phyloP scores from a whole-genome alignment of 2,888 invertebrate genomes.

The Orgyia antiqua region DNA sequence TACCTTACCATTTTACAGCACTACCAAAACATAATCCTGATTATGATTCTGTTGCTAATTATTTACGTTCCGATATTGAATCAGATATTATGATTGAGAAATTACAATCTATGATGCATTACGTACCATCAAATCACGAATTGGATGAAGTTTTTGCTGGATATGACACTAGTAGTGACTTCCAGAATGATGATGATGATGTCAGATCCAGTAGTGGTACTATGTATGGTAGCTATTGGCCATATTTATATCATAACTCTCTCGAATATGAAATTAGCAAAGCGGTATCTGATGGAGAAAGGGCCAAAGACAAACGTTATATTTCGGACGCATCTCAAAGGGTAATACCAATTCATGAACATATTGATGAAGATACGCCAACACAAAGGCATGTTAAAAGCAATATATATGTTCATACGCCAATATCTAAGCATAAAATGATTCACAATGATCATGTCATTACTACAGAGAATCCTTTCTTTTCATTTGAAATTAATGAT shows the following conservation, averaged over 20 bases:
- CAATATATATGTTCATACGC: neutral
- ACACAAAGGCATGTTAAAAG: neutral
- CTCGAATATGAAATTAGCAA: constrained; percentile 51
- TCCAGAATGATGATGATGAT: constrained; percentile 51
- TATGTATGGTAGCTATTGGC: constrained; percentile 43
- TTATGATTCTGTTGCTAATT: constrained; percentile 32
- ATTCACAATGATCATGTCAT: too few relatives aligned
- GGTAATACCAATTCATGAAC: constrained; percentile 57
- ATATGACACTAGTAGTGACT: constrained; percentile 27
- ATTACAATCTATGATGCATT: constrained; percentile 39
- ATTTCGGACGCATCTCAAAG: constrained; percentile 20
- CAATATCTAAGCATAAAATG: neutral
- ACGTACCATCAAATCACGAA: constrained; percentile 20
- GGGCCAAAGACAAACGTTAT: constrained; percentile 56
- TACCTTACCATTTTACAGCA: neutral
- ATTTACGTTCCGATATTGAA: constrained; percentile 26
- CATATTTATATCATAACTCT: constrained; percentile 46
- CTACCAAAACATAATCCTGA: constrained; percentile 8
- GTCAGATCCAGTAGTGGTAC: constrained; percentile 44
- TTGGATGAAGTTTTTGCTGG: constrained; percentile 19
- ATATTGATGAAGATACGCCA: constrained; percentile 38
- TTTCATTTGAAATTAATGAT: constrained; percentile 55
- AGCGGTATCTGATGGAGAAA: constrained; percentile 35
- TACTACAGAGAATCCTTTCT: constrained; percentile 40
- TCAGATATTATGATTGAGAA: constrained; percentile 36